Conservation (phyloP, 2,797 vertebrate genomes). For the Micrastur ruficollis region DNA sequence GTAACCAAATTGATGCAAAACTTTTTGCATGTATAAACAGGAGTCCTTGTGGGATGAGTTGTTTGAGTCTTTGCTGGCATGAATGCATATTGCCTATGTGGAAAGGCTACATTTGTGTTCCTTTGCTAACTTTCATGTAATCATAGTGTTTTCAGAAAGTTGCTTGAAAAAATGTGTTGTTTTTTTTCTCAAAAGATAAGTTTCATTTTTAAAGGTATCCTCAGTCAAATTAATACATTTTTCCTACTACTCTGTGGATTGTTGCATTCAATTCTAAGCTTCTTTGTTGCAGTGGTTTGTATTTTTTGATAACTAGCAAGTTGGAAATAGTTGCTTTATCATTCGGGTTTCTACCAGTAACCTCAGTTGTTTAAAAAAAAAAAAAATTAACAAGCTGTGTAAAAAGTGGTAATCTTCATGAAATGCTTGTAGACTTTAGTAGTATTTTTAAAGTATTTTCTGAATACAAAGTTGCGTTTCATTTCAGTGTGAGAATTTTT, state of each 20-base stretch:
- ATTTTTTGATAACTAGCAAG: not conserved
- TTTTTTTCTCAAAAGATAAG: not conserved
- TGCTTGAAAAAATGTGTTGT: not conserved
- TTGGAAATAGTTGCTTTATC: not conserved
- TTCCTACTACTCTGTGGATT: not conserved
- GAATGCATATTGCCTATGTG: not conserved
- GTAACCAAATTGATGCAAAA: not conserved
- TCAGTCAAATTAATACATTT: not conserved
- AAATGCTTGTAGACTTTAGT: not conserved
- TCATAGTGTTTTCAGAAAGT: not conserved
- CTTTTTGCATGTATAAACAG: not conserved
- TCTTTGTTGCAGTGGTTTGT: not conserved
- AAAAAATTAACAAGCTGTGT: not conserved
- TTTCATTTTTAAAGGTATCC: not conserved
- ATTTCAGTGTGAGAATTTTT: not conserved
- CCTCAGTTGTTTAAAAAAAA: not conserved
- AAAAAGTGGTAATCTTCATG: not conserved
- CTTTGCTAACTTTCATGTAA: not conserved
- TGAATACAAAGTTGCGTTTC: not conserved
- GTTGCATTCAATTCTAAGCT: not conserved
- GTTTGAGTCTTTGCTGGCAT: not conserved
- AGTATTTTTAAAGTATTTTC: not conserved
- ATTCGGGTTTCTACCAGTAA: not conserved
- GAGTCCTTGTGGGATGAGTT: rapidly evolving
- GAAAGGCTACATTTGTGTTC: not conserved